Percentiles rank a stretch among this genome's conserved stretches.
phyloP scores from a whole-genome alignment of 2,113 vertebrate genomes.

The Aphelocoma coerulescens region DNA sequence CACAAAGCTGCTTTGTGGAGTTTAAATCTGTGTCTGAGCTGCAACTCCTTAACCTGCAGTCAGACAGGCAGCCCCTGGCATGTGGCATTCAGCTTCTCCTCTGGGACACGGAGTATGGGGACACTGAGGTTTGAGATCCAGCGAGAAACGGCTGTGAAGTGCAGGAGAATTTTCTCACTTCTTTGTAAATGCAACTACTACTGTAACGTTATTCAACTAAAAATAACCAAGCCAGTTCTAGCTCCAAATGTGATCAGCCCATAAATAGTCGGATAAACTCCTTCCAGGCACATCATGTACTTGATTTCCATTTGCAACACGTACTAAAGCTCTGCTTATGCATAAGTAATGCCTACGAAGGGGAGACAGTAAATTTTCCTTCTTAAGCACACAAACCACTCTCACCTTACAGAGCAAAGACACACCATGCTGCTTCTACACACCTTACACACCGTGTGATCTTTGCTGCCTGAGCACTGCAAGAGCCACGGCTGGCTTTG shows the following conservation, averaged over 20 bases:
- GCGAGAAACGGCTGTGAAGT: neutral
- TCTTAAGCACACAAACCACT: neutral
- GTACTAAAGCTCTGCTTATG: neutral
- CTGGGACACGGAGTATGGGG: rapidly evolving
- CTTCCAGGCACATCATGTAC: slow-evolving; percentile 32
- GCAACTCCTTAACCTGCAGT: neutral
- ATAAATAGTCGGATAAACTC: slow-evolving; percentile 37
- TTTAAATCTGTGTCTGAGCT: neutral
- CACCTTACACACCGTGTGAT: neutral
- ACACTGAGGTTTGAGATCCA: neutral
- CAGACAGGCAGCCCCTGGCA: neutral
- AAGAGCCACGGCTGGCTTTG: neutral
- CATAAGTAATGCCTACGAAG: neutral
- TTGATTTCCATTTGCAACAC: slow-evolving; percentile 37
- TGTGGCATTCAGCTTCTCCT: neutral
- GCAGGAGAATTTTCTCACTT: neutral
- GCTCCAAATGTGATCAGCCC: slow-evolving; percentile 43
- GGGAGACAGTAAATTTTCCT: neutral
- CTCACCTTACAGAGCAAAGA: neutral
- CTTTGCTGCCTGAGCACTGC: neutral
- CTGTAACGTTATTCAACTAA: neutral
- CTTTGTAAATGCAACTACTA: neutral
- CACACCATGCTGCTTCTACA: neutral
- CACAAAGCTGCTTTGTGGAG: neutral
- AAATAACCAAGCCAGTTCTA: slow-evolving; percentile 18